Evolutionary conservation across 2,888 invertebrate genomes (phyloP).

Genomic region (Drosophila tanythrix): DNA sequence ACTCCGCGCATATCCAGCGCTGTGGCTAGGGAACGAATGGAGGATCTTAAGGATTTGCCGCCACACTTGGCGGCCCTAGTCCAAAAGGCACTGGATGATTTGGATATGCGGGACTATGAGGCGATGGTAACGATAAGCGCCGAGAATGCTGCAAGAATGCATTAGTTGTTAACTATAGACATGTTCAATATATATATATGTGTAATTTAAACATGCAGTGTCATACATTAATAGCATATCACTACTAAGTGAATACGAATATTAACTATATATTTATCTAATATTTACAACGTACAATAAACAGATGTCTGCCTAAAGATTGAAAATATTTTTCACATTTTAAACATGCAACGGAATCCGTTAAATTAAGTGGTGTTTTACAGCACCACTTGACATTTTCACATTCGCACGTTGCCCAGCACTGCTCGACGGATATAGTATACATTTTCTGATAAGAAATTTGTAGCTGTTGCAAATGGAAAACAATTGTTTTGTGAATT

Average conservation of each 20-base stretch:
- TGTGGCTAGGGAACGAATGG: slow-evolving; percentile 84
- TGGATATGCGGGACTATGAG: slow-evolving; percentile 83
- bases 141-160: slow-evolving; percentile 54
- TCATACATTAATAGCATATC: slow-evolving; percentile 17
- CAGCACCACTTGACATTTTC: slow-evolving; percentile 16
- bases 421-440: slow-evolving; percentile 49
- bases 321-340: neutral
- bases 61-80: slow-evolving; percentile 88
- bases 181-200: slow-evolving; percentile 39
- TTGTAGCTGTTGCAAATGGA: slow-evolving; percentile 41
- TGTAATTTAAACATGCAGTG: slow-evolving; percentile 13
- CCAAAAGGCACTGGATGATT: slow-evolving; percentile 86
- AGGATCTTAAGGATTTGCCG: slow-evolving; percentile 86
- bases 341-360: neutral
- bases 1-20: slow-evolving; percentile 76
- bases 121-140: slow-evolving; percentile 72
- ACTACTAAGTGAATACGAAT: slow-evolving; percentile 34
- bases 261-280: slow-evolving; percentile 36
- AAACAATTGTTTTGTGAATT: slow-evolving; percentile 55
- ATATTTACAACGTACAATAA: slow-evolving; percentile 38
- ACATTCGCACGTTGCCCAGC: slow-evolving; percentile 9
- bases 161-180: slow-evolving; percentile 21
- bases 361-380: slow-evolving; percentile 6
- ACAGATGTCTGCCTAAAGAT: slow-evolving; percentile 4
- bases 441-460: slow-evolving; percentile 73